These are phyloP conservation scores for Chaetogeoica ovagalla DNA, from an alignment of 2,888 invertebrate genomes.

Conservation along the genomic window DNA sequence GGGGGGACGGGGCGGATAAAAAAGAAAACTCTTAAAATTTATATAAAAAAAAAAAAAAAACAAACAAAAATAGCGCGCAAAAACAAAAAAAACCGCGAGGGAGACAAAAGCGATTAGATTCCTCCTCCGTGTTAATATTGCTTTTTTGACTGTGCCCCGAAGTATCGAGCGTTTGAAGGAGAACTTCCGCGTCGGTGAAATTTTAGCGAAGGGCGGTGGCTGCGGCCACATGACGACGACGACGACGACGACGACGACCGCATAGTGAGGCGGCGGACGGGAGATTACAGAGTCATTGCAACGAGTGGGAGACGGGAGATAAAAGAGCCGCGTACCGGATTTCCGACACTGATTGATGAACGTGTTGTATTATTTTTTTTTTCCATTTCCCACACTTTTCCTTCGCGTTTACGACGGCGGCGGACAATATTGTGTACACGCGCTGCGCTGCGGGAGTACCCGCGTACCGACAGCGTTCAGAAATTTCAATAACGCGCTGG, in stretches of 20 bases:
- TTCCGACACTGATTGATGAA: slow-evolving; percentile 47
- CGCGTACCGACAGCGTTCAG: background rate
- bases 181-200: too few species aligned
- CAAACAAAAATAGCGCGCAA: too few species aligned
- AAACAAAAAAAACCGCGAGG: too few species aligned
- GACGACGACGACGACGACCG: background rate
- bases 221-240: background rate
- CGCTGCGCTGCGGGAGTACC: background rate
- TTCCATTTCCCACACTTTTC: too few species aligned
- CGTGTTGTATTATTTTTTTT: background rate
- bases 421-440: slow-evolving; percentile 12
- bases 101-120: too few species aligned
- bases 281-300: slow-evolving; percentile 38
- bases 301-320: slow-evolving; percentile 15
- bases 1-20: too few species aligned
- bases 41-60: too few species aligned
- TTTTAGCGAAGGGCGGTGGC: background rate
- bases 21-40: too few species aligned
- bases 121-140: too few species aligned
- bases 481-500: slow-evolving; percentile 21
- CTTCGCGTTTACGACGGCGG: background rate
- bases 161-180: too few species aligned
- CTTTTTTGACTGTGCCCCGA: too few species aligned
- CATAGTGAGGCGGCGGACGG: background rate
- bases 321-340: slow-evolving; percentile 25